Evolutionary conservation across 1,140 invertebrate species (phyloP), one percentile per base, ranked within the genome.

Genomic region (Drosophila pallidifrons): DNA sequence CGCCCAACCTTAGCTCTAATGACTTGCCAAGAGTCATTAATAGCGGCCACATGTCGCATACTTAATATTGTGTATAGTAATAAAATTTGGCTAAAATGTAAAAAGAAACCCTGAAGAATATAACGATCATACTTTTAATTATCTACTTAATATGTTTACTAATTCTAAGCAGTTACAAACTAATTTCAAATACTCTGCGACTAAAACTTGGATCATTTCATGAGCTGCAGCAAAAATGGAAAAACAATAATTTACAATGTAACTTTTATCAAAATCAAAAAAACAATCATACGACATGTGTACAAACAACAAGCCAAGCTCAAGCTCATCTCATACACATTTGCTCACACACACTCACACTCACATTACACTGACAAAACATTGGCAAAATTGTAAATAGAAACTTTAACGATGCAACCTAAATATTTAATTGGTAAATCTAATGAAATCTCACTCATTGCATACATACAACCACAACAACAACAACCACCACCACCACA

Each of bases 401-500:
- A 79, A 66, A 75, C 10, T 30, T 45, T 45, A 58, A 68, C 70
- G 52, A 63, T 13, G 57, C 58, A 69, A 77, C 28, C 49, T 59
- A 77, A 82, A 71, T 82, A 81, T 70, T 68, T 69, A 83, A 71
- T 80, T 87, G 80, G 80, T 87, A 77, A 88, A 89, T 88, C 80
- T 89, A 89, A 89, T 88, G 60, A 88, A 75, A 78, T 89, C 67
- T 89, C 79, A 87, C 77, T 87, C 81, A 89, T 88, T 88, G 74
- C 83, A 88, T 89, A 88, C 77, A 83, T 75, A 83, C 79, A 20
- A 75, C 75, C 54, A 74, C 68, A 20, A 74, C 60, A 41, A 73
- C 81, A 58, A 74, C 72, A 41, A 69, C 67, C 60, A 67, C 64
- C 10, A 54, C 51, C 51, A 54, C 51, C 5, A 47, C 46, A 2